A percentile compares a stretch with the other conserved stretches of the same genome.
Conservation (phyloP, 2,888 invertebrate genomes). For the Pandemis cinnamomeana region DNA sequence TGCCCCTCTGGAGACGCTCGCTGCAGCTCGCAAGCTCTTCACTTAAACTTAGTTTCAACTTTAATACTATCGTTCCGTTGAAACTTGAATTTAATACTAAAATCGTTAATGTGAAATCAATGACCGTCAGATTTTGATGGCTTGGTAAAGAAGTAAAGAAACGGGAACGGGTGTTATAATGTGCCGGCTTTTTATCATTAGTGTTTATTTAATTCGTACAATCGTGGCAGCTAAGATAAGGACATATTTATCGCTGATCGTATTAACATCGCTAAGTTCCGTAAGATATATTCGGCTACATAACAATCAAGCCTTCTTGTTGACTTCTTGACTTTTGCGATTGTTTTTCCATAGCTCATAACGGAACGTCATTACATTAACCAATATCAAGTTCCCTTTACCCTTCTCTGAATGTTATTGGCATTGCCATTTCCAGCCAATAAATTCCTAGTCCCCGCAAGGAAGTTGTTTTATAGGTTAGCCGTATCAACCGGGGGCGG, state of each 20-base stretch:
- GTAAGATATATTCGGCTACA: too few relatives aligned
- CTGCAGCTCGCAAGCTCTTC: constrained; percentile 10
- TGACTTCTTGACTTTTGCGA: background rate
- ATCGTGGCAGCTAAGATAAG: too few relatives aligned
- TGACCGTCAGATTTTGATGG: background rate
- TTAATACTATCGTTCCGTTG: background rate
- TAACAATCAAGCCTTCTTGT: background rate
- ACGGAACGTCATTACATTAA: constrained; percentile 4
- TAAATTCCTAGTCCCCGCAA: constrained; percentile 7
- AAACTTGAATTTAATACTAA: background rate
- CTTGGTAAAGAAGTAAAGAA: background rate
- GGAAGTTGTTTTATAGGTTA: constrained; percentile 15
- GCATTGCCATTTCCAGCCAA: constrained; percentile 25
- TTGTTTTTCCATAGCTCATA: background rate
- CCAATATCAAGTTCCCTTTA: constrained; percentile 1
- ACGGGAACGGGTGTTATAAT: background rate
- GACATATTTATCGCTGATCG: background rate
- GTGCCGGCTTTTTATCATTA: background rate
- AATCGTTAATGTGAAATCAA: constrained; percentile 19
- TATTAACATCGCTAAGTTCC: background rate
- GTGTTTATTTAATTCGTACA: background rate
- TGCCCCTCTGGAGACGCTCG: background rate
- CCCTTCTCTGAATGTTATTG: constrained; percentile 8
- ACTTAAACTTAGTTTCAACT: constrained; percentile 22
- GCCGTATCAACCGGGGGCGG: constrained; percentile 18